These are phyloP conservation scores for Rhinolophus sinicus DNA, from an alignment of 2,113 vertebrate species.

Conservation along the genomic window DNA sequence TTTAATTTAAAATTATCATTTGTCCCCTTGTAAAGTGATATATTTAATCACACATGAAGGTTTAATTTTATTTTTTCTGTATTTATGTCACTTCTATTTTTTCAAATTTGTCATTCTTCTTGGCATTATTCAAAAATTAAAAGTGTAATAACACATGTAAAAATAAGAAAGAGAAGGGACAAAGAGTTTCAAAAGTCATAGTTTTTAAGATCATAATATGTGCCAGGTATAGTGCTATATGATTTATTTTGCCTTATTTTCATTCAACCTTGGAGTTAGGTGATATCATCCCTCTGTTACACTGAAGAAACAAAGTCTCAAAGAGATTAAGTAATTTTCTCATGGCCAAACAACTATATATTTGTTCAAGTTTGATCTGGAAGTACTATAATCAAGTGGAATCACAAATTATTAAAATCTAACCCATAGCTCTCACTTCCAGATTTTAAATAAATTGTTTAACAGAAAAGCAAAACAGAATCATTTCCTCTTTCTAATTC, in stretches of 20 bases:
- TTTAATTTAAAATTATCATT: conserved; percentile 26
- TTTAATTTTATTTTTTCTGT: not conserved
- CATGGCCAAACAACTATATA: not conserved
- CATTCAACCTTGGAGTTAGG: not conserved
- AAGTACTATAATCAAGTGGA: not conserved
- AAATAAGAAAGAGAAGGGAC: not conserved
- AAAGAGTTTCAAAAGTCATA: not conserved
- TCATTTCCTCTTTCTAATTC: not conserved
- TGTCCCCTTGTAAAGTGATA: not conserved
- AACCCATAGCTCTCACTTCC: not conserved
- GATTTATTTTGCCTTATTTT: conserved; percentile 33
- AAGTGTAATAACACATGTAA: not conserved
- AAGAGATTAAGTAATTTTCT: conserved; percentile 28
- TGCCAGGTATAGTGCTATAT: not conserved
- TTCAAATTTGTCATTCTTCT: not conserved
- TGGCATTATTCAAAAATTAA: not conserved
- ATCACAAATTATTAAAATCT: conserved; percentile 36
- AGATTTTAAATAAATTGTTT: conserved; percentile 1
- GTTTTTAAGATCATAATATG: not conserved
- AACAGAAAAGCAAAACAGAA: not conserved
- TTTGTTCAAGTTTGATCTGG: conserved; percentile 36
- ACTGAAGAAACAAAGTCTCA: conserved; percentile 15
- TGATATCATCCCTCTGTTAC: not conserved
- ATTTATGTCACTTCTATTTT: not conserved
- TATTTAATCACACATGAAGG: not conserved